A percentile compares a stretch with the other conserved stretches of the same genome.
Evolutionary conservation across 1,140 invertebrate genomes (phyloP).

Genomic region (Apis florea): DNA sequence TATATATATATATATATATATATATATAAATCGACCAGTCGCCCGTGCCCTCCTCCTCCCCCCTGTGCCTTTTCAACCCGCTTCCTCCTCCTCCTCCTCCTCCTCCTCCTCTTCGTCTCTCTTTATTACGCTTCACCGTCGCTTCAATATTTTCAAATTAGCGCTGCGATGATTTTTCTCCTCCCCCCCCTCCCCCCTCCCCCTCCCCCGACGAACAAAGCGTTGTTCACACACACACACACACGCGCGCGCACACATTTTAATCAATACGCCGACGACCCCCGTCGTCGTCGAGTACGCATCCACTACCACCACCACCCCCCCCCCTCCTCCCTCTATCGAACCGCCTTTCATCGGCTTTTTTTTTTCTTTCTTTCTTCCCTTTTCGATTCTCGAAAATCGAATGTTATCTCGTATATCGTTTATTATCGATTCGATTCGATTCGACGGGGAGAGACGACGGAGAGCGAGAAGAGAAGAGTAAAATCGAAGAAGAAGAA

Average conservation of each 20-base stretch:
- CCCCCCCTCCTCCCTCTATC: too few species aligned
- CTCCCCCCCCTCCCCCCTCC: conserved; percentile 54
- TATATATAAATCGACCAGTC: conserved; percentile 26
- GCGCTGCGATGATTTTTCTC: conserved; percentile 73
- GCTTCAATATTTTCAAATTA: conserved; percentile 79
- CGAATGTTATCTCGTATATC: too few species aligned
- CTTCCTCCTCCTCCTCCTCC: neutral
- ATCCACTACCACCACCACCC: too few species aligned
- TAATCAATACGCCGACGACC: conserved; percentile 73
- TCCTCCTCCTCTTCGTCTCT: too few species aligned
- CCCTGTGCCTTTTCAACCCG: neutral
- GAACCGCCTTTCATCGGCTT: conserved; percentile 55
- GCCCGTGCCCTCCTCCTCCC: neutral
- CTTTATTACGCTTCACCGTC: conserved; percentile 6
- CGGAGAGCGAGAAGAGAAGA: too few species aligned
- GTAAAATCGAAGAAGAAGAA: neutral
- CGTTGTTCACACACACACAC: conserved; percentile 69
- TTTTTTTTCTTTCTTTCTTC: neutral
- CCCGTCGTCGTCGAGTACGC: conserved; percentile 2
- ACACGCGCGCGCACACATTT: conserved; percentile 73
- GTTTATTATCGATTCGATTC: too few species aligned
- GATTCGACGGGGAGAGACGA: too few species aligned
- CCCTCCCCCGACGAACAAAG: conserved; percentile 70
- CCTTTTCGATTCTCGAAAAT: conserved; percentile 50
- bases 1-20: too few species aligned